phyloP scores from a whole-genome alignment of 2,113 vertebrate species.

The Paramisgurnus dabryanus region DNA sequence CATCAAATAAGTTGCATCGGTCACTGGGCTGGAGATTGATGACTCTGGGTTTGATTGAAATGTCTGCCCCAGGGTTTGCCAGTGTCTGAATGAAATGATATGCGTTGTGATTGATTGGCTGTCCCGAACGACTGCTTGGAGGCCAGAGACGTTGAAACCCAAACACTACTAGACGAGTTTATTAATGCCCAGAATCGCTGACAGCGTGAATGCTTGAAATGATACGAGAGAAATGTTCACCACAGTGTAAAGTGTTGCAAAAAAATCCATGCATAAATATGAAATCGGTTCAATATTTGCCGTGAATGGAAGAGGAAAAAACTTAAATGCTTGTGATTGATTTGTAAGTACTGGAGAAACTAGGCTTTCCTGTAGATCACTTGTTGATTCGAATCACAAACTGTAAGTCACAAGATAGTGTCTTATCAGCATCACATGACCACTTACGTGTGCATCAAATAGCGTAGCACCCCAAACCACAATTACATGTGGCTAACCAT shows the following conservation, averaged over 20 bases:
- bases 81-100: constrained; percentile 69
- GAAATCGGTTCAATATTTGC: neutral
- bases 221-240: neutral
- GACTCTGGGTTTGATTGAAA: constrained; percentile 78
- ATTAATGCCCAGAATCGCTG: constrained; percentile 48
- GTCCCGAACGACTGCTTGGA: constrained; percentile 58
- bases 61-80: constrained; percentile 71
- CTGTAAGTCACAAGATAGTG: too few species aligned
- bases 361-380: too few species aligned
- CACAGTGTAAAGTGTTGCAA: neutral
- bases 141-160: constrained; percentile 63
- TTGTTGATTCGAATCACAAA: too few species aligned
- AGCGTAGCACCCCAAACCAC: neutral
- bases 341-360: too few species aligned
- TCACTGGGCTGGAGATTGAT: constrained; percentile 70
- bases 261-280: neutral
- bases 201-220: constrained; percentile 35
- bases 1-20: constrained; percentile 53
- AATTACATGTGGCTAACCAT: neutral
- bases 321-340: too few species aligned
- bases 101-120: constrained; percentile 74
- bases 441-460: too few species aligned
- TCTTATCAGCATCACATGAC: too few species aligned
- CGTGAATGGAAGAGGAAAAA: neutral
- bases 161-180: constrained; percentile 49